phyloP scores from a whole-genome alignment of 1,140 invertebrate genomes.

The Meloidogyne hapla region DNA sequence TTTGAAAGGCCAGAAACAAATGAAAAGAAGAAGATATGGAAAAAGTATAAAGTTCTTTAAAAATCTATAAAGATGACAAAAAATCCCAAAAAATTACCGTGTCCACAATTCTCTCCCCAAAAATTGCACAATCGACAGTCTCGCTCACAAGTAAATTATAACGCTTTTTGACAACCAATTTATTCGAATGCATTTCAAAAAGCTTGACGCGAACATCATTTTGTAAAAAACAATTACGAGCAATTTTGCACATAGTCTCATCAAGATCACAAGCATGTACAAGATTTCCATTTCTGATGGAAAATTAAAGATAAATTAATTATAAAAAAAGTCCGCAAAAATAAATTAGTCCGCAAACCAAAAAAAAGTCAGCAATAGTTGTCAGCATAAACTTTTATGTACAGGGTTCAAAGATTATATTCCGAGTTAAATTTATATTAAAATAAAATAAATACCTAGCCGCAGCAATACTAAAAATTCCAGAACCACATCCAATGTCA shows the following conservation, averaged over 20 bases:
- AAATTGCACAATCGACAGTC: constrained; percentile 37
- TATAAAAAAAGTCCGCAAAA: too few species aligned
- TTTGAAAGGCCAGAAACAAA: too few species aligned
- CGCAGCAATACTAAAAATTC: constrained; percentile 36
- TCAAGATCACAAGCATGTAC: constrained; percentile 34
- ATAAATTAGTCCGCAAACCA: too few species aligned
- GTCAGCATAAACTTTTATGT: too few species aligned
- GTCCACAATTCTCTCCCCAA: constrained; percentile 28
- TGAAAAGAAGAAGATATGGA: too few species aligned
- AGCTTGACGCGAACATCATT: constrained; percentile 26
- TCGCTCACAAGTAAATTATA: constrained; percentile 34
- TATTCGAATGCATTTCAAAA: constrained; percentile 27
- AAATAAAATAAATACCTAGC: background rate
- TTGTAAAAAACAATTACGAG: constrained; percentile 25
- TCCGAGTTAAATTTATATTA: too few species aligned
- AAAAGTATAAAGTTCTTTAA: background rate
- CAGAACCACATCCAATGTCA: constrained; percentile 35
- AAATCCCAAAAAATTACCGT: constrained; percentile 12
- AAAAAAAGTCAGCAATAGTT: background rate
- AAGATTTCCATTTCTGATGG: background rate
- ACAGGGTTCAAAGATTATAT: background rate
- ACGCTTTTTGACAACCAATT: background rate
- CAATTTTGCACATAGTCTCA: constrained; percentile 31
- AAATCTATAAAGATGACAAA: background rate
- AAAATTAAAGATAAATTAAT: too few species aligned